Conservation (phyloP, 2,797 vertebrate genomes). For the Pangasius macronema region DNA sequence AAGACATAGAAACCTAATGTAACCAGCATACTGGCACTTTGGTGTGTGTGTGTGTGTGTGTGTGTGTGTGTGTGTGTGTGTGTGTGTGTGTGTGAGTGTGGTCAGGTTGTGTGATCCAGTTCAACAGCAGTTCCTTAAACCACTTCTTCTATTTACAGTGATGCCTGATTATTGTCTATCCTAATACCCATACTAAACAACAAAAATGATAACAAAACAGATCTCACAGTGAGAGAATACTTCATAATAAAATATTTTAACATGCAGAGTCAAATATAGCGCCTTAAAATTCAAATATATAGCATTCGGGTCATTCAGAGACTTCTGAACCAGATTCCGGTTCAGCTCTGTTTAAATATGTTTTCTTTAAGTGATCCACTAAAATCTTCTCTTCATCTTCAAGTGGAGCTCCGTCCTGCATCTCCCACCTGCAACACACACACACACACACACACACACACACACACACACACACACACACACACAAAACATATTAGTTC, state of each 20-base stretch:
- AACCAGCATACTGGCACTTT: neutral
- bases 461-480: constrained; percentile 1
- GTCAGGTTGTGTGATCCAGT: too few relatives aligned
- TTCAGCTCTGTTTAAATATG: constrained; percentile 72
- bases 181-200: neutral
- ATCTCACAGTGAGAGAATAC: neutral
- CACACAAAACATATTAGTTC: constrained; percentile 5
- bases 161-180: neutral
- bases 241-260: neutral
- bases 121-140: neutral
- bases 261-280: neutral
- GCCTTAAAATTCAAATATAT: neutral
- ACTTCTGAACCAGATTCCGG: constrained; percentile 43
- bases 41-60: neutral
- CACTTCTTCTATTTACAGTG: neutral
- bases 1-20: neutral
- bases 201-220: neutral
- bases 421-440: constrained; percentile 88
- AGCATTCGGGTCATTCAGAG: neutral
- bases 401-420: constrained; percentile 82
- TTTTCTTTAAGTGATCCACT: constrained; percentile 81
- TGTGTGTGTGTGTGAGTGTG: neutral
- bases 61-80: neutral
- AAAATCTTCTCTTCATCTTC: constrained; percentile 84
- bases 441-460: constrained; percentile 15